Conservation (phyloP, 35 echinoderm and acorn worm species). For the Acanthaster planci region DNA sequence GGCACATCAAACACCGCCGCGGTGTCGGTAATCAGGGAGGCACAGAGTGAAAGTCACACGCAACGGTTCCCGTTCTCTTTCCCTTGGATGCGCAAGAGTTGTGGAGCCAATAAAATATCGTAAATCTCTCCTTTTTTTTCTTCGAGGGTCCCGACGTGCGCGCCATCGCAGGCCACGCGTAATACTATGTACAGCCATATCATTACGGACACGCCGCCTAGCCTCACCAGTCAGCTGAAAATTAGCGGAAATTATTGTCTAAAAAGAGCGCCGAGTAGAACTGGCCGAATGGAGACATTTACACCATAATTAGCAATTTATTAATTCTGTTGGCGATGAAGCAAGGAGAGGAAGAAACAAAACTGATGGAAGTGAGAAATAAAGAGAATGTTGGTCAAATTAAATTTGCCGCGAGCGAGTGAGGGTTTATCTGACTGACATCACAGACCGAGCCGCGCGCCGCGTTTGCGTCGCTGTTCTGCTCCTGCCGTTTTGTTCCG, state of each 20-base stretch:
- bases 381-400: no score
- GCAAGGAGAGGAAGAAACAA: background rate
- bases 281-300: constrained; percentile 14
- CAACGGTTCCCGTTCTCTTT: constrained; percentile 10
- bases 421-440: no score
- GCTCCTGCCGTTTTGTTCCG: no score
- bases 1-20: constrained; percentile 8
- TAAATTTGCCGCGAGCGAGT: no score
- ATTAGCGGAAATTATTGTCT: constrained; percentile 18
- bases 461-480: no score
- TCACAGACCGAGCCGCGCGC: no score
- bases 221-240: background rate
- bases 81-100: constrained; percentile 5
- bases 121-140: background rate
- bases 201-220: background rate
- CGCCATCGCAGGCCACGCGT: background rate
- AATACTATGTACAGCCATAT: background rate
- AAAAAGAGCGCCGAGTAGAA: background rate
- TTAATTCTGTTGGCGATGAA: constrained; percentile 11
- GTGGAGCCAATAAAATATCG: background rate
- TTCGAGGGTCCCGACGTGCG: background rate
- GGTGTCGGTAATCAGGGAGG: background rate
- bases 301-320: constrained; percentile 32
- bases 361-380: no score
- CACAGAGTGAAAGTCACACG: background rate